Conservation (phyloP, 2,113 vertebrate species). For the Barnardius zonarius region DNA sequence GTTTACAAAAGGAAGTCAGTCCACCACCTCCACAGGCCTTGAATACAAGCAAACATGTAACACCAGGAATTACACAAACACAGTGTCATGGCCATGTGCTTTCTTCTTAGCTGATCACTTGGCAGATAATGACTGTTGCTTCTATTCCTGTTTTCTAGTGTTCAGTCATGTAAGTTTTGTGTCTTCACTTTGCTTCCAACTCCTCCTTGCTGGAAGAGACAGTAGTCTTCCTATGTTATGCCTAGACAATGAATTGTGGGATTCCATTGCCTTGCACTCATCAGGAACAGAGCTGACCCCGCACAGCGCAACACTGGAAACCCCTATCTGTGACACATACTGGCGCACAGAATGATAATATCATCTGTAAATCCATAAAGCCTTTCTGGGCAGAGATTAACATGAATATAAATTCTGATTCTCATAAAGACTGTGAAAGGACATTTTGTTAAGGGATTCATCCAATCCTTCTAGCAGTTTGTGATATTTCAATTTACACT, state of each 20-base stretch:
- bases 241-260: background rate
- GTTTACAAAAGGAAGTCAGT: background rate
- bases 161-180: background rate
- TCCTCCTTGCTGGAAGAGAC: background rate
- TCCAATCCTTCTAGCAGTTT: background rate
- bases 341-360: background rate
- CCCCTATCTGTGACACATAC: background rate
- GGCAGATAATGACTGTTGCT: background rate
- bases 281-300: background rate
- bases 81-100: background rate
- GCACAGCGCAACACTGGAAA: background rate
- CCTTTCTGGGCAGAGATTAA: background rate
- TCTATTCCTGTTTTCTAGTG: background rate
- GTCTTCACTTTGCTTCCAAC: background rate
- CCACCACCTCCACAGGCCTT: background rate
- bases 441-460: background rate
- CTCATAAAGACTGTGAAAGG: background rate
- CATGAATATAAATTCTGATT: background rate
- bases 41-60: background rate
- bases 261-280: background rate
- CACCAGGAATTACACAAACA: background rate
- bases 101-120: background rate
- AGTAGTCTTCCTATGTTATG: background rate
- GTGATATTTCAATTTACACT: background rate
- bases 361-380: background rate